These are phyloP conservation scores for Dreissena rostriformis DNA, from an alignment of 1,140 invertebrate genomes.

Conservation along the genomic window DNA sequence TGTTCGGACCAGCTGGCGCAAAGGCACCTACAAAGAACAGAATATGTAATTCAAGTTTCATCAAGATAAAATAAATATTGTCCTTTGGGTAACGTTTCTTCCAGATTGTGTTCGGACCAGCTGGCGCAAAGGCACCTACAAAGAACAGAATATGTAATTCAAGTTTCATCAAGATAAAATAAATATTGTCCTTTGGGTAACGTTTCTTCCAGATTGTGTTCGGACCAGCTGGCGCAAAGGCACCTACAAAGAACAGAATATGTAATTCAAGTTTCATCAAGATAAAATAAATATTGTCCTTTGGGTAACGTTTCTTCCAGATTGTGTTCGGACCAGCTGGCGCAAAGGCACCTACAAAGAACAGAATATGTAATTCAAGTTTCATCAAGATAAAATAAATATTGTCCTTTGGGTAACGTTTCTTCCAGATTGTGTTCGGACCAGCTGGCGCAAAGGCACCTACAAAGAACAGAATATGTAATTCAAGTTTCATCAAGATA, in stretches of 20 bases:
- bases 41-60: conserved; percentile 43
- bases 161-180: too few relatives aligned
- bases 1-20: conserved; percentile 95
- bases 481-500: too few relatives aligned
- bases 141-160: too few relatives aligned
- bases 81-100: conserved; percentile 88
- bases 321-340: conserved; percentile 96
- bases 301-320: conserved; percentile 91
- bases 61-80: too few relatives aligned
- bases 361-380: too few relatives aligned
- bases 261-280: too few relatives aligned
- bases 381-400: too few relatives aligned
- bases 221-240: conserved; percentile 95
- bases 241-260: conserved; percentile 85
- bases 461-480: conserved; percentile 75
- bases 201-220: conserved; percentile 97
- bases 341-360: conserved; percentile 89
- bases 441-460: conserved; percentile 96
- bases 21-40: conserved; percentile 87
- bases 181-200: conserved; percentile 83
- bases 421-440: conserved; percentile 96
- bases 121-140: conserved; percentile 93
- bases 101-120: conserved; percentile 96
- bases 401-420: conserved; percentile 85
- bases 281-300: too few relatives aligned